phyloP scores from a whole-genome alignment of 2,797 vertebrate genomes.

The Acomys russatus region DNA sequence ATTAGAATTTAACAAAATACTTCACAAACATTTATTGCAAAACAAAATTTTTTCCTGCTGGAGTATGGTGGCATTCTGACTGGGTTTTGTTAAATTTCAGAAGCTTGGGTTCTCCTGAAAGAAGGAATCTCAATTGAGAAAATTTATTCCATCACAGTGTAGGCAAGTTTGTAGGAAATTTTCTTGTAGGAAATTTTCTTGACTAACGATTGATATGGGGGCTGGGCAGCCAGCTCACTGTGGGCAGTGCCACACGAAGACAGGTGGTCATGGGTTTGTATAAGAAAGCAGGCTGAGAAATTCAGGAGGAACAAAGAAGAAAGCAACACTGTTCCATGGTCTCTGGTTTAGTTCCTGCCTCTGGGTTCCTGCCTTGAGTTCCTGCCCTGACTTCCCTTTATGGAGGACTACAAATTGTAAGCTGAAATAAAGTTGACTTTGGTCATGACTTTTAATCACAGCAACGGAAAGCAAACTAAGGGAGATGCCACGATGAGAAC shows the following conservation, averaged over 20 bases:
- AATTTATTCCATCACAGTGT: not conserved
- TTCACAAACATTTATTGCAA: conserved; percentile 36
- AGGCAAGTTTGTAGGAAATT: not conserved
- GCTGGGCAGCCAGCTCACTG: not conserved
- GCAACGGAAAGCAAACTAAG: not conserved
- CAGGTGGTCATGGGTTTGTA: not conserved
- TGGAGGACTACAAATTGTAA: not conserved
- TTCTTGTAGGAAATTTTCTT: not conserved
- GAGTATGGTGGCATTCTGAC: not conserved
- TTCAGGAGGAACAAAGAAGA: no score
- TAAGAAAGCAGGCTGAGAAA: not conserved
- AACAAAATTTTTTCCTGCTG: conserved; percentile 42
- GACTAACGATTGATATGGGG: not conserved
- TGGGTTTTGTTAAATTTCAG: not conserved
- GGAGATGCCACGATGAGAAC: not conserved
- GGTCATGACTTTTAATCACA: not conserved
- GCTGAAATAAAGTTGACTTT: not conserved
- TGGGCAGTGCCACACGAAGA: not conserved
- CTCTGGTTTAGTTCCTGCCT: not conserved
- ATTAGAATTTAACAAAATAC: conserved; percentile 45
- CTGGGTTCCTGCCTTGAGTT: not conserved
- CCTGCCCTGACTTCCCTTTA: not conserved
- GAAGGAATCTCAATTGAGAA: not conserved
- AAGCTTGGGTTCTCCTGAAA: not conserved
- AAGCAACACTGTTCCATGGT: not conserved